Conservation (phyloP, 2,113 vertebrate species). For the Poecilia latipinna region DNA sequence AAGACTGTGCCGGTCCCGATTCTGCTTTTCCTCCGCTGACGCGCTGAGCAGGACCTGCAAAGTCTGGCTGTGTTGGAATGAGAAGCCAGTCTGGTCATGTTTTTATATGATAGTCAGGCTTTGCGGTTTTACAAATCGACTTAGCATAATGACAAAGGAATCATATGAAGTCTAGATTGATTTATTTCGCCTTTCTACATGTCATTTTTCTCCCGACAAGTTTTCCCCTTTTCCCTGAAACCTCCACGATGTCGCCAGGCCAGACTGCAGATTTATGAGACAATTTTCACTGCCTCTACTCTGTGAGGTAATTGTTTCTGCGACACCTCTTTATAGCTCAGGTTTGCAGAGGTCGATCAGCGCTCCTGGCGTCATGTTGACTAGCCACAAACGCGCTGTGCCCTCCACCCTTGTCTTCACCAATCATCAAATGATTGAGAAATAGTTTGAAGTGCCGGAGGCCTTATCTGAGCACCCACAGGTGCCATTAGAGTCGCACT, state of each 20-base stretch:
- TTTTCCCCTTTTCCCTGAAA: constrained; percentile 7
- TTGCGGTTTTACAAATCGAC: background rate
- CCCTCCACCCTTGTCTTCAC: constrained; percentile 9
- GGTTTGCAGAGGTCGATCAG: constrained; percentile 26
- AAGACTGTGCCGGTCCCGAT: constrained; percentile 2
- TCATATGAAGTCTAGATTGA: background rate
- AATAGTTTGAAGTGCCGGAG: constrained; percentile 30
- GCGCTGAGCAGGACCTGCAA: background rate
- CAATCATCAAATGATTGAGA: constrained; percentile 37
- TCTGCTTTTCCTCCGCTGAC: background rate
- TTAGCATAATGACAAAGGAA: background rate
- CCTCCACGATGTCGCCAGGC: background rate
- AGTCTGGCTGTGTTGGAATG: background rate
- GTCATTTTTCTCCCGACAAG: background rate
- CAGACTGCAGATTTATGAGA: constrained; percentile 35
- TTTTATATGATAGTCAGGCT: background rate
- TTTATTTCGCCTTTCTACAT: background rate
- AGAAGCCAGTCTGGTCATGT: background rate
- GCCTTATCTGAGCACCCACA: constrained; percentile 21
- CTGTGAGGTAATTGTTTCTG: constrained; percentile 39
- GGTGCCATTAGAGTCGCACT: constrained; percentile 32
- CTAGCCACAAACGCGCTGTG: constrained; percentile 28
- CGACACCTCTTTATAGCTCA: constrained; percentile 32
- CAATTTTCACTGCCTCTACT: constrained; percentile 30
- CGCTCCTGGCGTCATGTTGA: background rate